Conservation (phyloP, 2,888 invertebrate genomes). For the Nomada ruficornis region DNA sequence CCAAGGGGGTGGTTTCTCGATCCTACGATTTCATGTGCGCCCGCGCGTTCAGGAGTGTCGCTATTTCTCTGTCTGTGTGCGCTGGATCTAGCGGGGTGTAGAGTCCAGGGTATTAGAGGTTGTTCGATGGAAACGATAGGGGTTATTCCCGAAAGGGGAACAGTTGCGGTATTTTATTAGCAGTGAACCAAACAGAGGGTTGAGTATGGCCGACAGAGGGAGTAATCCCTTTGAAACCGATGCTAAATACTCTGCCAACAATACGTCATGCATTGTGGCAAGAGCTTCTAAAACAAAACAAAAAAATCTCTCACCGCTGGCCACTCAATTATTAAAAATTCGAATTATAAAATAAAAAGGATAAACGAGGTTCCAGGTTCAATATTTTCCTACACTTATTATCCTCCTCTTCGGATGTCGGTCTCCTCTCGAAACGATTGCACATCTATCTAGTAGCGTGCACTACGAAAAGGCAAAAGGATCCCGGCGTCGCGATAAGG, state of each 20-base stretch:
- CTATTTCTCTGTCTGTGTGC: slow-evolving; percentile 12
- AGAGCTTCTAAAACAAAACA: too few relatives aligned
- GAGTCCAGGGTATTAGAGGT: slow-evolving; percentile 21
- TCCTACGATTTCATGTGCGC: slow-evolving; percentile 33
- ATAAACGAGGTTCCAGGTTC: too few relatives aligned
- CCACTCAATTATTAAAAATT: too few relatives aligned
- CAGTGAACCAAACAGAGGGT: neutral
- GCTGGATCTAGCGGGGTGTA: slow-evolving; percentile 12
- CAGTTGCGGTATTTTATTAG: slow-evolving; percentile 31
- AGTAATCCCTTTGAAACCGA: neutral
- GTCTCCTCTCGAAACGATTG: too few relatives aligned
- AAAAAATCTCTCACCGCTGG: too few relatives aligned
- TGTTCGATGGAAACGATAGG: slow-evolving; percentile 42
- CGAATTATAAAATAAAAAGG: too few relatives aligned
- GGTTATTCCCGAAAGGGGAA: slow-evolving; percentile 32
- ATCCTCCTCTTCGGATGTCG: too few relatives aligned
- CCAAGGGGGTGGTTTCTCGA: slow-evolving; percentile 62
- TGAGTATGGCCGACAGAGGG: neutral
- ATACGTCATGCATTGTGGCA: too few relatives aligned
- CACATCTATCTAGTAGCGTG: too few relatives aligned
- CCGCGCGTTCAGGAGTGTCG: slow-evolving; percentile 3
- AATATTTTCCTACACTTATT: too few relatives aligned
- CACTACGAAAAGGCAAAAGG: neutral
- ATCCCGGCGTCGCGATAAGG: slow-evolving; percentile 41
- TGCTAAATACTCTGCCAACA: too few relatives aligned